Evolutionary conservation across 1,140 invertebrate species (phyloP).

Genomic region (Aphidius ervi): DNA sequence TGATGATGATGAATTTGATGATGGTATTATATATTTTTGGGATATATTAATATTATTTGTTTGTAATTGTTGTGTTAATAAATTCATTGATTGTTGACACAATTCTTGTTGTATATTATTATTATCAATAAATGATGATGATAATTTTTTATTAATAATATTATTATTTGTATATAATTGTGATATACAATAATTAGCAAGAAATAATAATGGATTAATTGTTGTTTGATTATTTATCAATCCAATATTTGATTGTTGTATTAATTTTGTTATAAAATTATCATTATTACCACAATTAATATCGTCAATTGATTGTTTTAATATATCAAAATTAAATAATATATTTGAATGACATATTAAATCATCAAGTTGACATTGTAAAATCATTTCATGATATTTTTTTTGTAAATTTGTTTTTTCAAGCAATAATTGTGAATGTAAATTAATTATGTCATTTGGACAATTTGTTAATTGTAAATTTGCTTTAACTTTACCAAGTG

Average conservation of each 20-base stretch:
- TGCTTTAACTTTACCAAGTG: conserved; percentile 58
- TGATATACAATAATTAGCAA: conserved; percentile 71
- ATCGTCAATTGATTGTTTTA: conserved; percentile 62
- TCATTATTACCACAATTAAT: conserved; percentile 57
- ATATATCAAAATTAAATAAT: conserved; percentile 61
- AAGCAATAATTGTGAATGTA: conserved; percentile 56
- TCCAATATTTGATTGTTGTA: conserved; percentile 46
- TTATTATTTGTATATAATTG: conserved; percentile 65
- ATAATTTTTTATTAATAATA: conserved; percentile 59
- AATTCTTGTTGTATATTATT: conserved; percentile 45
- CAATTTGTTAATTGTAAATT: conserved; percentile 57
- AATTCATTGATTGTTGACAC: conserved; percentile 37
- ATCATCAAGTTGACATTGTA: conserved; percentile 69
- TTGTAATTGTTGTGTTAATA: conserved; percentile 28
- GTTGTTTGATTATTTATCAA: conserved; percentile 45
- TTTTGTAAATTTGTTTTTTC: conserved; percentile 63
- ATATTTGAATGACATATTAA: conserved; percentile 63
- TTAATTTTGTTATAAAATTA: conserved; percentile 19
- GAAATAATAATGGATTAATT: conserved; percentile 65
- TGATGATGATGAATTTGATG: conserved; percentile 35
- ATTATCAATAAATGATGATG: conserved; percentile 58
- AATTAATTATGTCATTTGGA: conserved; percentile 55
- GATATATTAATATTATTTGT: conserved; percentile 22
- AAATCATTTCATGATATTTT: conserved; percentile 68
- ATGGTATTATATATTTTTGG: conserved; percentile 23